These are phyloP conservation scores for Psephotus haematonotus DNA, from an alignment of 2,113 vertebrate genomes.

Conservation along the genomic window DNA sequence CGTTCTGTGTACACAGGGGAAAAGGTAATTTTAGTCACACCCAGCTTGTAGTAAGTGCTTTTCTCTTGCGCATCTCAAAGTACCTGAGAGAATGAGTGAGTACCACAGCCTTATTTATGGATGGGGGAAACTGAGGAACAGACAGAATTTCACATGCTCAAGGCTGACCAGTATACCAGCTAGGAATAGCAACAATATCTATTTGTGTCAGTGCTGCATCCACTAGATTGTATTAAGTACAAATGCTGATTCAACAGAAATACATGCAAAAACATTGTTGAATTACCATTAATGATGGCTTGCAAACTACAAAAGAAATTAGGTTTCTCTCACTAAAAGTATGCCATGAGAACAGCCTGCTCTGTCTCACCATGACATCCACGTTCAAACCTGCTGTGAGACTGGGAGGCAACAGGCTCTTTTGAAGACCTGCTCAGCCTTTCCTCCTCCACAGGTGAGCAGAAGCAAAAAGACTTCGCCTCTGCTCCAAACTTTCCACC, in stretches of 20 bases:
- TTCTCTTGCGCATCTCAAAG: neutral
- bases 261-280: neutral
- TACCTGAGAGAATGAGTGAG: neutral
- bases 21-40: neutral
- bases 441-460: neutral
- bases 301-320: neutral
- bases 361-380: neutral
- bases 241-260: neutral
- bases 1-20: neutral
- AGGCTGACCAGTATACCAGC: neutral
- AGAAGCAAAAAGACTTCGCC: neutral
- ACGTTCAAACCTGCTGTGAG: neutral
- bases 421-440: neutral
- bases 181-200: neutral
- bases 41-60: neutral
- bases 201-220: neutral
- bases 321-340: neutral
- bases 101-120: neutral
- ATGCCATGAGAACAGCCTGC: neutral
- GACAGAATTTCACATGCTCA: neutral
- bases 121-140: neutral
- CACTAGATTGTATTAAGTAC: accelerated
- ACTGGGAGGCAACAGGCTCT: neutral
- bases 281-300: neutral
- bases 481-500: neutral